Percentiles rank a stretch among this genome's conserved stretches.
Evolutionary conservation across 2,113 vertebrate species (phyloP).

Genomic region (Willisornis vidua): DNA sequence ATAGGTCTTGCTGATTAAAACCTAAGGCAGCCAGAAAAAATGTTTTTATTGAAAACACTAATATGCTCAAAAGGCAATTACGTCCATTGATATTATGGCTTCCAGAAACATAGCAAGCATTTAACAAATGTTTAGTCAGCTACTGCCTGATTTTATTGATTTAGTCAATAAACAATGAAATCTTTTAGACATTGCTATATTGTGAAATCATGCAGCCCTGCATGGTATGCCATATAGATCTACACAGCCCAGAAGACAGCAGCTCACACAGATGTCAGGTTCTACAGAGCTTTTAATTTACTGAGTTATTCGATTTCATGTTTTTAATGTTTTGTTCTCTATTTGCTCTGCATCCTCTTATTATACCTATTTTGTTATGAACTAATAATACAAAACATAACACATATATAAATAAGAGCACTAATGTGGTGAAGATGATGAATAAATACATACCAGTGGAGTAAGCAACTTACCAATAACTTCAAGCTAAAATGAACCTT

Average conservation of each 20-base stretch:
- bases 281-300: not conserved
- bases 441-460: not conserved
- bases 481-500: not conserved
- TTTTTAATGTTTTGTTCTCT: not conserved
- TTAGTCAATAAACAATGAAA: not conserved
- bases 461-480: not conserved
- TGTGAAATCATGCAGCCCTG: not conserved
- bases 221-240: not conserved
- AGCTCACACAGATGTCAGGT: not conserved
- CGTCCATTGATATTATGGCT: not conserved
- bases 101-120: not conserved
- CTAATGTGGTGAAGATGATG: not conserved
- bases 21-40: not conserved
- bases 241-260: not conserved
- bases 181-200: not conserved
- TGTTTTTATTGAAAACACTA: not conserved
- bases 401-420: not conserved
- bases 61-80: not conserved
- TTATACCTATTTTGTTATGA: not conserved
- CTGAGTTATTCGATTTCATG: not conserved
- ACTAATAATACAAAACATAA: not conserved
- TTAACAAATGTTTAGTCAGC: not conserved
- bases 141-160: not conserved
- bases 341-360: not conserved
- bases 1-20: not conserved